Evolutionary conservation across 92 coral and sea anemone genomes (phyloP).

Genomic region (Desmophyllum pertusum): DNA sequence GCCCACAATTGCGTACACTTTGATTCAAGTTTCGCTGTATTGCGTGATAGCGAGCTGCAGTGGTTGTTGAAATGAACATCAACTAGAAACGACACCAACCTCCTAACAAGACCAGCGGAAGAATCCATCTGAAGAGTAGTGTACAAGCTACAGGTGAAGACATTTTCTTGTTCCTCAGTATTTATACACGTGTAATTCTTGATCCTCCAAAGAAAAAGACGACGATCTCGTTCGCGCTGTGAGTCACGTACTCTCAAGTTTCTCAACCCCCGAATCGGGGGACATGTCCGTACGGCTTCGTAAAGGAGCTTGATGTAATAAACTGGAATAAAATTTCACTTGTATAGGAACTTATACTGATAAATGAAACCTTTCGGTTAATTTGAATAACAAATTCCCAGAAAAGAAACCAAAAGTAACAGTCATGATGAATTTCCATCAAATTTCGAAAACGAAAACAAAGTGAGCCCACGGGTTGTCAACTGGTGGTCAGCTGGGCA

Average conservation of each 20-base stretch:
- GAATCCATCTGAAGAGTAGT: slow-evolving; percentile 82
- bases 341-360: background rate
- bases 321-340: background rate
- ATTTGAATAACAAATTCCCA: background rate
- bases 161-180: slow-evolving; percentile 44
- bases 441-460: background rate
- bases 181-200: background rate
- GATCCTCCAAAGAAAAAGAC: background rate
- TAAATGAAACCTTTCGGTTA: background rate
- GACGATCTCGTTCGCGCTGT: background rate
- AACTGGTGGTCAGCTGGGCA: slow-evolving; percentile 30
- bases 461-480: slow-evolving; percentile 17
- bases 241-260: background rate
- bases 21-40: too few species aligned
- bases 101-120: slow-evolving; percentile 86
- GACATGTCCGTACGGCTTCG: slow-evolving; percentile 23
- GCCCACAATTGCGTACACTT: background rate
- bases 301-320: background rate
- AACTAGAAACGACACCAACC: slow-evolving; percentile 60
- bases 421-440: background rate
- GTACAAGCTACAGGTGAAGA: slow-evolving; percentile 89
- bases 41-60: background rate
- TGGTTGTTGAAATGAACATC: slow-evolving; percentile 7
- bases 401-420: background rate
- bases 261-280: slow-evolving; percentile 43